Percentiles rank a stretch among this genome's conserved stretches.
phyloP scores from a whole-genome alignment of 2,888 invertebrate genomes.

The Phymatocera aterrima region DNA sequence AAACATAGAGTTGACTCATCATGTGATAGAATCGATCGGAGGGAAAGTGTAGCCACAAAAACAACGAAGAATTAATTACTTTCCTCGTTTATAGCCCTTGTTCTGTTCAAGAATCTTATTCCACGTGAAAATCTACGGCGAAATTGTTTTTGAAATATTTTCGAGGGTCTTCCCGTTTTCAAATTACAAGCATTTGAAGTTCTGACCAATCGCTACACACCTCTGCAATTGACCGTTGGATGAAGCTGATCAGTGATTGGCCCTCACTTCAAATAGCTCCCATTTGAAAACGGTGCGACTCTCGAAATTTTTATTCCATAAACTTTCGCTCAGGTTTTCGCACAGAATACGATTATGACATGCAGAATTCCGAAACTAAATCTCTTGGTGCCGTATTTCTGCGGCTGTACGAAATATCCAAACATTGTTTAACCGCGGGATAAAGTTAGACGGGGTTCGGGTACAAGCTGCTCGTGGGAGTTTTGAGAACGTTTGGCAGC shows the following conservation, averaged over 20 bases:
- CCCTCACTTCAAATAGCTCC: not conserved
- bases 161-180: not conserved
- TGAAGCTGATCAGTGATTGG: not conserved
- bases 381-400: not conserved
- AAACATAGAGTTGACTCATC: not conserved
- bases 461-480: not conserved
- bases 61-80: too few species aligned
- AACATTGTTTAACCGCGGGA: not conserved
- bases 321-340: not conserved
- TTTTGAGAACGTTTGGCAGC: conserved; percentile 7
- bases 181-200: not conserved
- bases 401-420: not conserved
- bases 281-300: not conserved
- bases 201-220: not conserved
- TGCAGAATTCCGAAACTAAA: not conserved
- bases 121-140: not conserved
- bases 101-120: not conserved
- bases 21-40: not conserved
- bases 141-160: not conserved
- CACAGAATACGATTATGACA: not conserved
- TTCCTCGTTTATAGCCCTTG: not conserved
- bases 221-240: not conserved
- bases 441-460: not conserved
- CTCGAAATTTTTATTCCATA: not conserved
- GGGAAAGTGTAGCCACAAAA: not conserved